phyloP scores from a whole-genome alignment of 2,888 invertebrate species.

The Melanophora roralis region DNA sequence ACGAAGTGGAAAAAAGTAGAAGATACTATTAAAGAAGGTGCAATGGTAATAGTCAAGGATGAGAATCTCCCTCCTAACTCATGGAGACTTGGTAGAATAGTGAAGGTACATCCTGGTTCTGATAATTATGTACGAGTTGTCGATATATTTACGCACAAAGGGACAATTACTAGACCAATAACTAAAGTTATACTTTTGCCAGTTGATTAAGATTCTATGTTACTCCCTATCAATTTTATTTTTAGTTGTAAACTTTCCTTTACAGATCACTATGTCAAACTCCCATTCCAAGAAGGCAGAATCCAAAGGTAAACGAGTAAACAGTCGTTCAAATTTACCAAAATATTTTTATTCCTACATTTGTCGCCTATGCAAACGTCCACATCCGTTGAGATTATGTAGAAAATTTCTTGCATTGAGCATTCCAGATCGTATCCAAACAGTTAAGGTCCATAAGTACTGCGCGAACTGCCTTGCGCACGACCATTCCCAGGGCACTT shows the following conservation, averaged over 20 bases:
- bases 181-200: background rate
- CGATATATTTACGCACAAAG: background rate
- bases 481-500: background rate
- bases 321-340: background rate
- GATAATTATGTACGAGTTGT: background rate
- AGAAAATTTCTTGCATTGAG: background rate
- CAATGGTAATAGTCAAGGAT: background rate
- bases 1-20: background rate
- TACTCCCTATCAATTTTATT: background rate
- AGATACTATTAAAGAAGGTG: background rate
- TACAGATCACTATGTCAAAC: background rate
- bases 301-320: background rate
- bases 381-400: background rate
- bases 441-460: background rate
- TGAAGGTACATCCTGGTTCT: background rate
- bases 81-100: background rate
- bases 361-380: background rate
- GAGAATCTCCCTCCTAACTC: background rate
- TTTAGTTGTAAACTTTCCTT: background rate
- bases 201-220: background rate
- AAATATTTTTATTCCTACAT: background rate
- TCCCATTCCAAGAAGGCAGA: background rate
- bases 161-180: background rate
- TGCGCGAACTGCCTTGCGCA: background rate
- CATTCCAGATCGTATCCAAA: background rate